A percentile compares a stretch with the other conserved stretches of the same genome.
phyloP scores from a whole-genome alignment of 2,797 vertebrate species.

The Hybognathus amarus region DNA sequence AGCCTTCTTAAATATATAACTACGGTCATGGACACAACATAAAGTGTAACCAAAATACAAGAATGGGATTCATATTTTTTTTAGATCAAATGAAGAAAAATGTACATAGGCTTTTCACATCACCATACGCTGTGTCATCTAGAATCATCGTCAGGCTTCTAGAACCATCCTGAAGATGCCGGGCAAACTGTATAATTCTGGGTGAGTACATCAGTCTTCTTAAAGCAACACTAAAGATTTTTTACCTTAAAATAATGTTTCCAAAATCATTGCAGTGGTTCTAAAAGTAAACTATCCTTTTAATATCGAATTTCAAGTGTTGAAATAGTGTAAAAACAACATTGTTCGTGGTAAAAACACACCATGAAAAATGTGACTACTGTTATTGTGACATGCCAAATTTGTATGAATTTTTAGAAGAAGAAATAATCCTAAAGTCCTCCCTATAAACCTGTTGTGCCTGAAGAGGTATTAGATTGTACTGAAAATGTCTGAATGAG shows the following conservation, averaged over 20 bases:
- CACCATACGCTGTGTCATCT: neutral
- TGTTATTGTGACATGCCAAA: neutral
- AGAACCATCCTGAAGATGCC: neutral
- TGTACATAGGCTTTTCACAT: too few relatives aligned
- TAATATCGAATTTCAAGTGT: neutral
- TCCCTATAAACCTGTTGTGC: neutral
- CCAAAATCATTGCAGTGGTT: too few relatives aligned
- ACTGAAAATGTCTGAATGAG: neutral
- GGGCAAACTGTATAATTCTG: rapidly evolving
- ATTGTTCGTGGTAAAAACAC: too few relatives aligned
- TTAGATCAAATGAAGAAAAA: neutral
- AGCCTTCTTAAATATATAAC: too few relatives aligned
- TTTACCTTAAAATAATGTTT: too few relatives aligned
- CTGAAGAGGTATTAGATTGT: neutral
- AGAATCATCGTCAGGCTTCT: neutral
- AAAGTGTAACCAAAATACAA: neutral
- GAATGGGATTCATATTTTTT: neutral
- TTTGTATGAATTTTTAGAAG: neutral
- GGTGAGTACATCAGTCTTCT: neutral
- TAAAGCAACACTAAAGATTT: too few relatives aligned
- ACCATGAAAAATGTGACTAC: neutral
- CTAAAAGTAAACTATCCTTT: too few relatives aligned
- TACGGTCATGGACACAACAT: too few relatives aligned
- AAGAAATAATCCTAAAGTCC: neutral
- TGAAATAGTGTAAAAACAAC: neutral